phyloP scores from a whole-genome alignment of 2,797 vertebrate species.

The Oreochromis mossambicus region DNA sequence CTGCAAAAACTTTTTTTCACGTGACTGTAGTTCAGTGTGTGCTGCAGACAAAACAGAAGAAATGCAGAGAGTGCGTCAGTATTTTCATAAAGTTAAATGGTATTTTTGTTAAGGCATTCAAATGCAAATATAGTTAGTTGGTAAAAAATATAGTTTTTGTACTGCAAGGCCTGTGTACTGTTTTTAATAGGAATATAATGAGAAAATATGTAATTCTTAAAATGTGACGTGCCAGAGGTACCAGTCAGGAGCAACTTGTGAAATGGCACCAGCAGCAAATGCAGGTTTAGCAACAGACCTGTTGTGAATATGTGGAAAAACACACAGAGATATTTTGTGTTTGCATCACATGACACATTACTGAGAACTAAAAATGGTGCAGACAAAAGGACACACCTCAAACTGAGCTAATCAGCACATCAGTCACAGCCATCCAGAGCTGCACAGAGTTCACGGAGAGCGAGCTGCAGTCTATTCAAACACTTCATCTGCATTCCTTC shows the following conservation, averaged over 20 bases:
- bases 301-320: background rate
- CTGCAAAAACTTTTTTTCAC: background rate
- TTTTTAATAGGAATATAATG: background rate
- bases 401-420: background rate
- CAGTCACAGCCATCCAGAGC: background rate
- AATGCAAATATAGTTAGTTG: background rate
- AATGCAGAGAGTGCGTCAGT: background rate
- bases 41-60: background rate
- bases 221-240: background rate
- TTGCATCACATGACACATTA: background rate
- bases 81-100: background rate
- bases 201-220: background rate
- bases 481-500: background rate
- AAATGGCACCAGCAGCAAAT: background rate
- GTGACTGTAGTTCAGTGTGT: background rate
- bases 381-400: background rate
- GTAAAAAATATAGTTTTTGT: background rate
- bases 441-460: background rate
- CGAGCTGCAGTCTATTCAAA: background rate
- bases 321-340: background rate
- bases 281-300: background rate
- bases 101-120: background rate
- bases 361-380: background rate
- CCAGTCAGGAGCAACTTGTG: background rate
- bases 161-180: background rate